Conservation (phyloP, 2,888 invertebrate genomes). For the Electrophaes corylata region DNA sequence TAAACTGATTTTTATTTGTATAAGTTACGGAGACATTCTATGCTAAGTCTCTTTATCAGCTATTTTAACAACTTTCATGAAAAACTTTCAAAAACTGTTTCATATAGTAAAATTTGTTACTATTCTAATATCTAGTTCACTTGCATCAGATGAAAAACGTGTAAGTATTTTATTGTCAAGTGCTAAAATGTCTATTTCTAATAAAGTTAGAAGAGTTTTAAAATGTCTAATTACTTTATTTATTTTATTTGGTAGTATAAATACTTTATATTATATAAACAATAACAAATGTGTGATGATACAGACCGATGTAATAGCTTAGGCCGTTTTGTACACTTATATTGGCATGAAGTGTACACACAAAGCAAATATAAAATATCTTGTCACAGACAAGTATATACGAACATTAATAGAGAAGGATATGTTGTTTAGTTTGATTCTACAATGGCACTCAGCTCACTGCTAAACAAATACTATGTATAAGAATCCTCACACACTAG, state of each 20-base stretch:
- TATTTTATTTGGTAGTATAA: slow-evolving; percentile 20
- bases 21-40: slow-evolving; percentile 6
- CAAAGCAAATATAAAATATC: slow-evolving; percentile 33
- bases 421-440: slow-evolving; percentile 40
- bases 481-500: background rate
- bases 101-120: slow-evolving; percentile 15
- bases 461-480: slow-evolving; percentile 11
- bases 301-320: slow-evolving; percentile 20
- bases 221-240: slow-evolving; percentile 7
- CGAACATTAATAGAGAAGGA: slow-evolving; percentile 27
- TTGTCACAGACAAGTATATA: slow-evolving; percentile 29
- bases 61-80: slow-evolving; percentile 32
- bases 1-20: slow-evolving; percentile 6
- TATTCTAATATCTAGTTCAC: slow-evolving; percentile 21
- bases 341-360: slow-evolving; percentile 31
- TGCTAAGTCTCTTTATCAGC: slow-evolving; percentile 13
- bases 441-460: slow-evolving; percentile 44
- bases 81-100: slow-evolving; percentile 36
- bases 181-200: slow-evolving; percentile 29
- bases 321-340: slow-evolving; percentile 26
- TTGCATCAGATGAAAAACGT: slow-evolving; percentile 21
- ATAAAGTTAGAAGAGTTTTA: slow-evolving; percentile 7
- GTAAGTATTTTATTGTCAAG: slow-evolving; percentile 37
- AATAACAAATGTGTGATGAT: slow-evolving; percentile 17
- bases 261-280: no score